Conservation (phyloP, 2,113 vertebrate genomes). For the Nanorana parkeri region DNA sequence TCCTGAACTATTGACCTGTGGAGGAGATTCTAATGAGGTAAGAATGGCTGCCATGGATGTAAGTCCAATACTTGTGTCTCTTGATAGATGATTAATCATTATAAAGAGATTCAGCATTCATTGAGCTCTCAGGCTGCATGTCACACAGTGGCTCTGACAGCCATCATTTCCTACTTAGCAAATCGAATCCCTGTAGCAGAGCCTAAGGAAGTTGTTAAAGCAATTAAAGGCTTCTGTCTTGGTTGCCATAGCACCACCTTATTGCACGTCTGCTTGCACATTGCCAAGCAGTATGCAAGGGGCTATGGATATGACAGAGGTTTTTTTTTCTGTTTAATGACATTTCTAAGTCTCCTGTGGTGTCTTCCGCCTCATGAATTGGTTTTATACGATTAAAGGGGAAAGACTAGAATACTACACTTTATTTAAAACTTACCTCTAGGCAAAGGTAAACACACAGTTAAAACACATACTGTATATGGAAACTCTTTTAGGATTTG, state of each 20-base stretch:
- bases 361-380: background rate
- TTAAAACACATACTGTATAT: too few species aligned
- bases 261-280: conserved; percentile 75
- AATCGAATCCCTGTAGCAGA: conserved; percentile 72
- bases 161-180: conserved; percentile 71
- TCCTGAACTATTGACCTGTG: conserved; percentile 62
- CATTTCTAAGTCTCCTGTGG: conserved; percentile 4
- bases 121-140: conserved; percentile 57
- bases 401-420: too few species aligned
- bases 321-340: background rate
- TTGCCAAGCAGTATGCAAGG: conserved; percentile 80
- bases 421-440: too few species aligned
- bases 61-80: conserved; percentile 62
- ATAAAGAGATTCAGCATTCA: conserved; percentile 66
- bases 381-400: background rate
- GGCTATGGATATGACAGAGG: conserved; percentile 58
- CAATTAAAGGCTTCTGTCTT: conserved; percentile 79
- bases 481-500: too few species aligned
- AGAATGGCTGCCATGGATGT: conserved; percentile 60
- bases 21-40: conserved; percentile 60
- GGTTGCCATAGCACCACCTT: conserved; percentile 87
- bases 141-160: conserved; percentile 62
- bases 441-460: too few species aligned
- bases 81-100: conserved; percentile 62
- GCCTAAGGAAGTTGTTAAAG: conserved; percentile 80